Evolutionary conservation across 2,113 vertebrate genomes (phyloP).

Genomic region (Ptilorrhoa leucosticta): DNA sequence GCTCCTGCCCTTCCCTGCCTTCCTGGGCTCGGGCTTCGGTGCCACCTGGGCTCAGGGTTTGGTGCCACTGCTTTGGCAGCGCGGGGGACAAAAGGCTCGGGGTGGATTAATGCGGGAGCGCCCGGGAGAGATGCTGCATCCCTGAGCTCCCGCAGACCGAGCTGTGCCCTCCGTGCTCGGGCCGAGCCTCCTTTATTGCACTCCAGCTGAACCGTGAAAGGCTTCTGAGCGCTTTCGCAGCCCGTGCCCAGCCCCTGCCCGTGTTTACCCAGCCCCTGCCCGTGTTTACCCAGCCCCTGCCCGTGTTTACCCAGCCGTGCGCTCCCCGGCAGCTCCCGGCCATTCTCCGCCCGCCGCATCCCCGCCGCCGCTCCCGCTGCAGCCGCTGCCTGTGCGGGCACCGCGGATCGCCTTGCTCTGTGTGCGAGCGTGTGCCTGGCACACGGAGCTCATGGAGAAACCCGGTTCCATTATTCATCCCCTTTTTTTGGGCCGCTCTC

Average conservation of each 20-base stretch:
- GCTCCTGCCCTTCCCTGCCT: background rate
- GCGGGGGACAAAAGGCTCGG: background rate
- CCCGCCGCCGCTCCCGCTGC: background rate
- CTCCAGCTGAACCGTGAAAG: background rate
- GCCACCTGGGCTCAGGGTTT: background rate
- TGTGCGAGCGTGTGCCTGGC: background rate
- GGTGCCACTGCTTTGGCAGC: background rate
- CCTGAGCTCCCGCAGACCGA: background rate
- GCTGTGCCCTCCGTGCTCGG: background rate
- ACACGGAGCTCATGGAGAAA: background rate
- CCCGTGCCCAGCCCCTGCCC: background rate
- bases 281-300: background rate
- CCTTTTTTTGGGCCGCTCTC: background rate
- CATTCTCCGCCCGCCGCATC: background rate
- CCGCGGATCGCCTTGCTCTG: background rate
- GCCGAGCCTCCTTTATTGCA: background rate
- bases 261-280: background rate
- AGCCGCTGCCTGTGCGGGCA: background rate
- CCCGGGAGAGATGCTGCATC: background rate
- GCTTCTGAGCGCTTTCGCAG: background rate
- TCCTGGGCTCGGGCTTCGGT: background rate
- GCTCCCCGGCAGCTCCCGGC: background rate
- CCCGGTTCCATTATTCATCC: background rate
- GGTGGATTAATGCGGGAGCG: background rate
- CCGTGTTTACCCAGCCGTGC: background rate